Percentiles rank a stretch among this genome's conserved stretches.
Conservation (phyloP, 2,113 vertebrate genomes). For the Pardalotus punctatus region DNA sequence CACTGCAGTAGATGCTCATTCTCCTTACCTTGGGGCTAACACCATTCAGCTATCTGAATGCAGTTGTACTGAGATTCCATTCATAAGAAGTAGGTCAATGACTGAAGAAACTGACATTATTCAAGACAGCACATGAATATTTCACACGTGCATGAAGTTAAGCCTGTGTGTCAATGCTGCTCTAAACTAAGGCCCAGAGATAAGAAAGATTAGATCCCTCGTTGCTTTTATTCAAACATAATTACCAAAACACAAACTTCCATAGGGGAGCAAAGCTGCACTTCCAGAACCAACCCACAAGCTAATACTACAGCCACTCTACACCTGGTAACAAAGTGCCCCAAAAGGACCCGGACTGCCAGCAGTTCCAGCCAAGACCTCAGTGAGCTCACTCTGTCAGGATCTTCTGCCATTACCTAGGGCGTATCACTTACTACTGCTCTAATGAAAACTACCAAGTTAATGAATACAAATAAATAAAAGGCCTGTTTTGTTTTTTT, state of each 20-base stretch:
- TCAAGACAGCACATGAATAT: neutral
- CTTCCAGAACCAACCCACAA: neutral
- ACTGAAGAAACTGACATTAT: neutral
- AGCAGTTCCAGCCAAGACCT: neutral
- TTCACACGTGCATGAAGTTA: neutral
- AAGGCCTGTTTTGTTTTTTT: neutral
- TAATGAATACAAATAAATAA: neutral
- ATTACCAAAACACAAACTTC: neutral
- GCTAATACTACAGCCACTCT: neutral
- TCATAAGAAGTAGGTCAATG: neutral
- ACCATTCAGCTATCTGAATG: neutral
- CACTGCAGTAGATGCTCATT: neutral
- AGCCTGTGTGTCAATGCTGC: neutral
- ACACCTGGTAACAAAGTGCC: neutral
- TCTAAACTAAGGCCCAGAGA: neutral
- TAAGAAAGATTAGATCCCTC: neutral
- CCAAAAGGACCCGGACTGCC: neutral
- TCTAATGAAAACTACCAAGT: neutral
- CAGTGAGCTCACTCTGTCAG: neutral
- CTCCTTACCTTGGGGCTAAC: neutral
- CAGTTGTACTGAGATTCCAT: neutral
- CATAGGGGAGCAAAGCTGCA: fast-evolving
- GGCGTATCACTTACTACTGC: neutral
- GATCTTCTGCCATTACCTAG: neutral
- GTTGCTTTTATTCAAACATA: neutral